Evolutionary conservation across 2,797 vertebrate genomes (phyloP).

Genomic region (Masticophis lateralis): DNA sequence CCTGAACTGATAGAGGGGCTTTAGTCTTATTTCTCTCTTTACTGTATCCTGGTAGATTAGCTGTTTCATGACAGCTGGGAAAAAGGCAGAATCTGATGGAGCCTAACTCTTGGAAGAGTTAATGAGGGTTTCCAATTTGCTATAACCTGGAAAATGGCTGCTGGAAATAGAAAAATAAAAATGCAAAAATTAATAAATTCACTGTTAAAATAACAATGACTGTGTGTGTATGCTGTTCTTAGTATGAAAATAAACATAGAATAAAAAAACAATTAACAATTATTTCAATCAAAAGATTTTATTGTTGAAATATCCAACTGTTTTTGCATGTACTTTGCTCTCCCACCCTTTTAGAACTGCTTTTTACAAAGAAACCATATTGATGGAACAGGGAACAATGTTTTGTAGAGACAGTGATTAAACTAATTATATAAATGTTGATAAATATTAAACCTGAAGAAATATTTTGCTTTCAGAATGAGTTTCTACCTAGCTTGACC

Average conservation of each 20-base stretch:
- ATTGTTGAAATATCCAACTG: background rate
- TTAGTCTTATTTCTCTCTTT: background rate
- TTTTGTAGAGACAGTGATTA: constrained; percentile 68
- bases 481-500: constrained; percentile 66
- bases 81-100: background rate
- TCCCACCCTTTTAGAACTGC: background rate
- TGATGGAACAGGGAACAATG: constrained; percentile 64
- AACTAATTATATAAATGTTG: constrained; percentile 70
- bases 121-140: background rate
- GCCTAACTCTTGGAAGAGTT: background rate
- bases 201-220: background rate
- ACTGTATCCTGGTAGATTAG: background rate
- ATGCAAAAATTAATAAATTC: background rate
- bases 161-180: background rate
- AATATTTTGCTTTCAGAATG: constrained; percentile 65
- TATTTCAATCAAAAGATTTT: background rate
- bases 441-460: constrained; percentile 61
- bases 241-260: background rate
- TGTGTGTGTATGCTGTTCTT: background rate
- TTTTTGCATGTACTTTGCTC: background rate
- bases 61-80: background rate
- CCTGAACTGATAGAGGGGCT: background rate
- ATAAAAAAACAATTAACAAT: background rate
- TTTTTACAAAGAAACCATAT: constrained; percentile 65
- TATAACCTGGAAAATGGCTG: background rate